Percentiles rank a stretch among this genome's conserved stretches.
phyloP scores from a whole-genome alignment of 23 tunicate species.

The Diplosoma virens region DNA sequence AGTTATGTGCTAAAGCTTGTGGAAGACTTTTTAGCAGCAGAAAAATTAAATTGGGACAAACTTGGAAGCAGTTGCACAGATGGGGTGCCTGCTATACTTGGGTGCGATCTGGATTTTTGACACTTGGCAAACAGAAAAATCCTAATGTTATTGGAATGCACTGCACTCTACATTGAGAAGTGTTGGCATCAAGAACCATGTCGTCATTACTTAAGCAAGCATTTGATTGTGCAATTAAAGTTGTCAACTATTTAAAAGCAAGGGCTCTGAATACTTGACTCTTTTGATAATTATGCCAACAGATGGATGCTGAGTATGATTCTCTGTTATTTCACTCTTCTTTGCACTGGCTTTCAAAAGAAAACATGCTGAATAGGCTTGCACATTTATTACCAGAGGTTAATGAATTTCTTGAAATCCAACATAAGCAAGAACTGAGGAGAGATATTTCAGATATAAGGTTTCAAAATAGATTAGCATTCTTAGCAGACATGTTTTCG shows the following conservation, averaged over 20 bases:
- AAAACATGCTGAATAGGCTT: neutral
- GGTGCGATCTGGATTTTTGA: too few species aligned
- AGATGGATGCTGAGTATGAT: conserved; percentile 34
- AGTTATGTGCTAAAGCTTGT: too few species aligned
- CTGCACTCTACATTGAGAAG: conserved; percentile 35
- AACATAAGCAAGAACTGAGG: neutral
- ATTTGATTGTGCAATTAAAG: conserved; percentile 40
- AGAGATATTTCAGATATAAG: too few species aligned
- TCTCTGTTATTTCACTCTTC: conserved; percentile 29
- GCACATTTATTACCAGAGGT: neutral
- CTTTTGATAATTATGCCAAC: conserved; percentile 34
- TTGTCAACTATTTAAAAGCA: neutral
- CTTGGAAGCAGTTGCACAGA: conserved; percentile 30
- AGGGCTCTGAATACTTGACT: conserved; percentile 44
- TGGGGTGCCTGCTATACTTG: conserved; percentile 38
- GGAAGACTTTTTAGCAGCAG: conserved; percentile 24
- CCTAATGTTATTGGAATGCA: conserved; percentile 13
- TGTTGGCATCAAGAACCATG: too few species aligned
- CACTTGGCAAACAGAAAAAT: neutral
- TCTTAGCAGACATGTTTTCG: too few species aligned
- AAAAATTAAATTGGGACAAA: conserved; percentile 17
- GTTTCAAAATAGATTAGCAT: too few species aligned
- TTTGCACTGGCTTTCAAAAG: neutral
- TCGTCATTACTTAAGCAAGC: conserved; percentile 35
- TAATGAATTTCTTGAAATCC: neutral